A percentile compares a stretch with the other conserved stretches of the same genome.
Conservation (phyloP, 2,888 invertebrate species). For the Camptogramma bilineatum region DNA sequence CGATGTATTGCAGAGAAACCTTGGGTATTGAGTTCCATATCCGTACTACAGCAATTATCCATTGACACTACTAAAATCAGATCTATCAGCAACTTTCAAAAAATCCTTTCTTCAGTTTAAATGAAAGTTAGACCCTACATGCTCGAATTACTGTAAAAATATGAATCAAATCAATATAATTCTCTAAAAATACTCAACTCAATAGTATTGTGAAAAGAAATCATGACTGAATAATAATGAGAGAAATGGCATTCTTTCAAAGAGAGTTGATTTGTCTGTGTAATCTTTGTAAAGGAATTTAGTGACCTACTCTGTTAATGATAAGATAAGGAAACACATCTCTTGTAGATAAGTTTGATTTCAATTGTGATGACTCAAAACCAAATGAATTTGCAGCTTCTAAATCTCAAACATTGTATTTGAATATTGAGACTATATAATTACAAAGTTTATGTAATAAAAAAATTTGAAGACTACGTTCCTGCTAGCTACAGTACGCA, state of each 20-base stretch:
- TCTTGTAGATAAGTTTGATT: constrained; percentile 33
- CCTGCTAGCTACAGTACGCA: too few species aligned
- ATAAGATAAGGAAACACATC: constrained; percentile 48
- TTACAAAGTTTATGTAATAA: too few species aligned
- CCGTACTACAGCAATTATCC: background rate
- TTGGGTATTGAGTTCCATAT: constrained; percentile 15
- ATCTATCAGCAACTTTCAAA: background rate
- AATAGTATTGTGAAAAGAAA: constrained; percentile 29
- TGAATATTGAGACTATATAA: background rate
- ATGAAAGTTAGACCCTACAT: background rate
- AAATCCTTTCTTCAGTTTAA: background rate
- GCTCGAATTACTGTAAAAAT: background rate
- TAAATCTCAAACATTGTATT: background rate
- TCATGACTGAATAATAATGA: constrained; percentile 42
- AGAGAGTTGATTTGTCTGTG: constrained; percentile 44
- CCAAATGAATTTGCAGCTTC: constrained; percentile 14
- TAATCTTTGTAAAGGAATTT: constrained; percentile 42
- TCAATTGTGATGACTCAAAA: constrained; percentile 20
- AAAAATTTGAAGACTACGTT: too few species aligned
- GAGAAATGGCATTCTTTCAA: constrained; percentile 41
- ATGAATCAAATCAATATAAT: background rate
- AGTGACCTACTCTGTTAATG: constrained; percentile 38
- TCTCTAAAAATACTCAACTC: constrained; percentile 2
- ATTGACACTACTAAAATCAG: background rate
- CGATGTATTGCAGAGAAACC: constrained; percentile 41